These are phyloP conservation scores for Megaceryle torquata DNA, from an alignment of 2,113 vertebrate species.

Conservation along the genomic window DNA sequence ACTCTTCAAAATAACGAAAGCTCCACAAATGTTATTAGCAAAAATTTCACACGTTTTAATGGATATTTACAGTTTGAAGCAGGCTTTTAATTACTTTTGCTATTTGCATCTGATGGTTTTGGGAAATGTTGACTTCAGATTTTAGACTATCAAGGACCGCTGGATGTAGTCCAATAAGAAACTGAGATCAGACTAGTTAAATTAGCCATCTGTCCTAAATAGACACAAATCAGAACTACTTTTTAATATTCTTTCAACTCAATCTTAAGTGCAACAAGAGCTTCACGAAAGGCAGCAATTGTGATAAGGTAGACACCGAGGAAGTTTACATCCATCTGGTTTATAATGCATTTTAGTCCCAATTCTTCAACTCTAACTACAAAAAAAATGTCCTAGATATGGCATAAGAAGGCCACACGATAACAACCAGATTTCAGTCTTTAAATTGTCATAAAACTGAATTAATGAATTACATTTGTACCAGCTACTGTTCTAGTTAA, in stretches of 20 bases:
- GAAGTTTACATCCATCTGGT: not conserved
- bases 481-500: conserved; percentile 51
- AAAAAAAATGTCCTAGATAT: not conserved
- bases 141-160: not conserved
- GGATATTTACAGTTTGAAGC: conserved; percentile 36
- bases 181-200: not conserved
- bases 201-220: conserved; percentile 11
- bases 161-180: conserved; percentile 1
- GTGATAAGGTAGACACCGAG: not conserved
- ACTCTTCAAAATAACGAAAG: conserved; percentile 21
- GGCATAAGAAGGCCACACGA: not conserved
- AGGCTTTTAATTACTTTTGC: conserved; percentile 56
- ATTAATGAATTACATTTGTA: conserved; percentile 63
- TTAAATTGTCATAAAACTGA: conserved; percentile 41
- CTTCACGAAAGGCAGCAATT: not conserved
- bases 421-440: not conserved
- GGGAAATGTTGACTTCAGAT: conserved; percentile 20
- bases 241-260: not conserved
- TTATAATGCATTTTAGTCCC: not conserved
- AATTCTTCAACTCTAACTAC: not conserved
- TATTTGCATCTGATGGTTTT: not conserved
- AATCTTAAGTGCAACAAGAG: not conserved
- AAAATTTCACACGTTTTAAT: conserved; percentile 5
- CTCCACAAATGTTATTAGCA: not conserved
- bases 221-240: not conserved